Evolutionary conservation across 2,113 vertebrate genomes (phyloP), one percentile per base, ranked within the genome.

Genomic region (Typhlomys cinereus): DNA sequence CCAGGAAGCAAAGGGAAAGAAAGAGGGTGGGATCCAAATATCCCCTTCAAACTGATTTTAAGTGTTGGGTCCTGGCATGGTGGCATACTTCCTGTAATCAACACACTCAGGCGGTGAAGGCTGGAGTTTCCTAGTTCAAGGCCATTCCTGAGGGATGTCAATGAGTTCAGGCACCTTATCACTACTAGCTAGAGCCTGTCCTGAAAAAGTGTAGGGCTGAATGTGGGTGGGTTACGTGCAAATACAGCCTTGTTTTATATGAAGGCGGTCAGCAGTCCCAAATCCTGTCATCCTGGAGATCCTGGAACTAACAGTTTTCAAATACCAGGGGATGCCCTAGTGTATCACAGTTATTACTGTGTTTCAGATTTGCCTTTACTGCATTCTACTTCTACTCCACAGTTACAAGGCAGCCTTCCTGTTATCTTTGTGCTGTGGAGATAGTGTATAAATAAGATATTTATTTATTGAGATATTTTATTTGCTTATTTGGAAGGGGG

Each of bases 381-480:
- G 79, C 69, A 89, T 59, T 79, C n/a, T 29, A 70, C 39, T 54
- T 4, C 18, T 92, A 70, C 39, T 54, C 4, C 18, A 90, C 29
- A 48, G 27, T 85, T 90, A 85, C 27, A 95, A 59, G 61, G 85
- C 25, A 90, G 44, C 61, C 48, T 52, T 85, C 36, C 59, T 91
- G 84, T 76, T 41, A 27, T 87, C 29, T 59, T 89, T 66, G 52
- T 70, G 61, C 48, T 48, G 0, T 20, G 57, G 64, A 93, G 34
- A 17, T 44, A 66, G 34, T 75, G 5, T 54, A 46, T 79, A 85
- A 54, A 90, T 81, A 73, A 93, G 46, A 78, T 52, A 39, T 79
- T 70, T 59, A 34, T 64, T 62, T 29, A 8, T 71, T 44, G n/a
- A n/a, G n/a, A n/a, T n/a, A n/a, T n/a, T n/a, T n/a, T n/a, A n/a